Conservation (phyloP, 2,113 vertebrate species). For the Elaphurus davidianus region DNA sequence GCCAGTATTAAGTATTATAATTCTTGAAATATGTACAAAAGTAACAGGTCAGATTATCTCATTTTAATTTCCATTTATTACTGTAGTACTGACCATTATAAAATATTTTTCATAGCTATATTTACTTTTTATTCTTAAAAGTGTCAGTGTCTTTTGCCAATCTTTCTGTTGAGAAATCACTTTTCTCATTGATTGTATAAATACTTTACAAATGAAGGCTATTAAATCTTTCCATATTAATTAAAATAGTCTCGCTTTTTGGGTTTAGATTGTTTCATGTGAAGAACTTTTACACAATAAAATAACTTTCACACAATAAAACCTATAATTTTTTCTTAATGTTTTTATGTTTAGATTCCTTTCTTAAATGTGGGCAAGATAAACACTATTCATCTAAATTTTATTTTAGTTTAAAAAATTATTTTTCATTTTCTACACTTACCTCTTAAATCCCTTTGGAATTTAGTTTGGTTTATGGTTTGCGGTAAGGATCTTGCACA, state of each 20-base stretch:
- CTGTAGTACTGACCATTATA: neutral
- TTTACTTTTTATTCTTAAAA: conserved; percentile 33
- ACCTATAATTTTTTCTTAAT: neutral
- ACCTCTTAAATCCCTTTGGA: neutral
- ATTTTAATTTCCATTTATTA: conserved; percentile 11
- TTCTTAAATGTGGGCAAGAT: neutral
- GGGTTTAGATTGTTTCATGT: neutral
- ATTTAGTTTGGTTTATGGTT: neutral
- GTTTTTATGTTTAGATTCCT: neutral
- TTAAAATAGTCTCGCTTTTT: neutral
- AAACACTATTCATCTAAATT: neutral
- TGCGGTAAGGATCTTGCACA: neutral
- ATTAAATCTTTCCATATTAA: neutral
- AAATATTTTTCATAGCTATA: neutral
- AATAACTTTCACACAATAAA: neutral
- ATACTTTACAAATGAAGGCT: neutral
- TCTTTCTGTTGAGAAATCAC: neutral
- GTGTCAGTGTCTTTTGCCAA: neutral
- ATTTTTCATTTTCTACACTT: neutral
- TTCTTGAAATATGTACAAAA: neutral
- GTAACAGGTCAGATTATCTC: neutral
- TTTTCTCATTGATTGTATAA: conserved; percentile 11
- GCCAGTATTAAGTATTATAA: neutral
- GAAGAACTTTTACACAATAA: neutral
- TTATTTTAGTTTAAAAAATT: conserved; percentile 1